Conservation (phyloP, 2,797 vertebrate species). For the Tenualosa ilisha region DNA sequence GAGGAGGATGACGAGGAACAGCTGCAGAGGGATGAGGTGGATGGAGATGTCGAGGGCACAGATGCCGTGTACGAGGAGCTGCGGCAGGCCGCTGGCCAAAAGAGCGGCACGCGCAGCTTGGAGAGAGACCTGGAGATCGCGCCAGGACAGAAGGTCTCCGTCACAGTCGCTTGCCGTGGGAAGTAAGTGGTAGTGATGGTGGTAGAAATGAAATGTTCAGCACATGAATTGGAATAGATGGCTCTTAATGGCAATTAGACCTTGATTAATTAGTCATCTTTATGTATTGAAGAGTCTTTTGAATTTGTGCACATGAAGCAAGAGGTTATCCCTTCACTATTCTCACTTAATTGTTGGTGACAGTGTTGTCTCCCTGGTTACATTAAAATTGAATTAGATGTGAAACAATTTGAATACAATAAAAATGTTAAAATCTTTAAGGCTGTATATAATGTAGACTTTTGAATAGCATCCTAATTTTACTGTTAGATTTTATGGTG, state of each 20-base stretch:
- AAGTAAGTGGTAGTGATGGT: constrained; percentile 60
- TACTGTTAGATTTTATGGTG: too few species aligned
- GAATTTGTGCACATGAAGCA: background rate
- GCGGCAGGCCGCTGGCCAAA: constrained; percentile 2
- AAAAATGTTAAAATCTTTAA: too few species aligned
- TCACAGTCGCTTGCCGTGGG: constrained; percentile 65
- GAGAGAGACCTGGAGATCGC: constrained; percentile 59
- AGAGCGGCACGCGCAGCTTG: constrained; percentile 36
- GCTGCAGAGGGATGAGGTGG: constrained; percentile 17
- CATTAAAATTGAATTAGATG: background rate
- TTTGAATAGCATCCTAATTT: too few species aligned
- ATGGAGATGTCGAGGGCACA: constrained; percentile 7
- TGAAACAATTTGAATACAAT: background rate
- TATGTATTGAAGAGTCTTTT: background rate
- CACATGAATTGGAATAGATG: background rate
- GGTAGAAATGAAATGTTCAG: background rate
- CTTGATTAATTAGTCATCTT: background rate
- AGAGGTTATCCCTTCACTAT: background rate
- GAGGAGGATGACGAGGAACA: background rate
- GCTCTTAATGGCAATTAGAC: background rate
- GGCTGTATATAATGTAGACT: too few species aligned
- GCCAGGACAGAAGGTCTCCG: constrained; percentile 64
- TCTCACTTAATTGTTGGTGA: too few species aligned
- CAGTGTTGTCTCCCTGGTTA: background rate
- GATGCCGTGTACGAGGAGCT: background rate